Evolutionary conservation across 2,797 vertebrate genomes (phyloP).

Genomic region (Corythornis leucogaster): DNA sequence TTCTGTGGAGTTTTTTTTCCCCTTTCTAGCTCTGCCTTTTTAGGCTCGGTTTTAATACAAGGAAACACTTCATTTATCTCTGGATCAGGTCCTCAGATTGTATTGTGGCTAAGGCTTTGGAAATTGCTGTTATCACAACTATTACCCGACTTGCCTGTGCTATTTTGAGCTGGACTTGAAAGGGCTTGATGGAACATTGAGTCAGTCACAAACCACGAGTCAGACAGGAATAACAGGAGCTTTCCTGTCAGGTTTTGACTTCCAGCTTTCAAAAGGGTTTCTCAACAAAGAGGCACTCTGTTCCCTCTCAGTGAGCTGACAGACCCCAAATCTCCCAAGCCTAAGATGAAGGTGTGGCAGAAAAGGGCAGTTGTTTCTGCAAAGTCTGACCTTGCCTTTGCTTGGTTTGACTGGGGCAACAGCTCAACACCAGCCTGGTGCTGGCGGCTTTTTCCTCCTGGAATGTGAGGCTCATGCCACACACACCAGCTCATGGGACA

Average conservation of each 20-base stretch:
- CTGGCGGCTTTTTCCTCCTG: background rate
- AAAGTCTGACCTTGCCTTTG: background rate
- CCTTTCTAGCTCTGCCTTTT: background rate
- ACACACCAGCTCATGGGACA: background rate
- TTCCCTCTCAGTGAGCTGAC: background rate
- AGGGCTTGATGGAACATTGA: background rate
- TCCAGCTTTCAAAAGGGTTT: background rate
- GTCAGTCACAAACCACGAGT: background rate
- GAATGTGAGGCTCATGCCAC: background rate
- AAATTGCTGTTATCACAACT: slow-evolving; percentile 36
- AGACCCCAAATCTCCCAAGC: background rate
- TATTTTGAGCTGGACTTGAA: slow-evolving; percentile 32
- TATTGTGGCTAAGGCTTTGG: slow-evolving; percentile 39
- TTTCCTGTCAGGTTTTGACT: background rate
- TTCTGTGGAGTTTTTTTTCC: background rate
- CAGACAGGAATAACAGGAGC: slow-evolving; percentile 8
- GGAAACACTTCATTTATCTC: slow-evolving; percentile 48
- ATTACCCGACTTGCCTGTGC: background rate
- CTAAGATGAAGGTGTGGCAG: background rate
- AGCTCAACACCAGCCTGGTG: background rate
- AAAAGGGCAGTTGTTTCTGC: background rate
- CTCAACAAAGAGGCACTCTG: background rate
- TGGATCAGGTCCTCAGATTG: slow-evolving; percentile 26
- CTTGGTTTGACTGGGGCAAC: background rate
- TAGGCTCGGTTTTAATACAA: background rate